phyloP scores from a whole-genome alignment of 2,113 vertebrate genomes.

The Planiliza haematocheilus region DNA sequence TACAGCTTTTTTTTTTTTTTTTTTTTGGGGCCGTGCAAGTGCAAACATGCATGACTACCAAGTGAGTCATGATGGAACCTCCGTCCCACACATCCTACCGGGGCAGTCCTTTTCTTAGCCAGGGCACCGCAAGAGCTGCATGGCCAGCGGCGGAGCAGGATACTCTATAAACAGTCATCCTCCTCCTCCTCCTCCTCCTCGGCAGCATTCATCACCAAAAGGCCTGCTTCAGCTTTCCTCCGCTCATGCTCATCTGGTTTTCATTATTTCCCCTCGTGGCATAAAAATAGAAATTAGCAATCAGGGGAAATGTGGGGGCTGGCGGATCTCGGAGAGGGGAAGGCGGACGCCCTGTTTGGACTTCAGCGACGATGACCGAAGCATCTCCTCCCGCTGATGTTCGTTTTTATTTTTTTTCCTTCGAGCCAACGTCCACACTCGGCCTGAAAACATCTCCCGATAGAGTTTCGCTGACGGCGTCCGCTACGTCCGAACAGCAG shows the following conservation, averaged over 20 bases:
- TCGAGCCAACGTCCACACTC: slow-evolving; percentile 54
- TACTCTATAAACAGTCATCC: slow-evolving; percentile 71
- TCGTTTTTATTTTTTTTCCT: too few species aligned
- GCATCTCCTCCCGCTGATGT: too few species aligned
- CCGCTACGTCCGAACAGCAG: background rate
- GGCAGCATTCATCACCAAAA: slow-evolving; percentile 62
- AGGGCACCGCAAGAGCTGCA: slow-evolving; percentile 52
- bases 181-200: slow-evolving; percentile 67
- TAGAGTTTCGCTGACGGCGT: too few species aligned
- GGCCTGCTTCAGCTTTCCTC: slow-evolving; percentile 62
- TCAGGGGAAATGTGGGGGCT: slow-evolving; percentile 66
- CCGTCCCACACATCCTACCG: slow-evolving; percentile 71
- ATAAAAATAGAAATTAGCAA: slow-evolving; percentile 81
- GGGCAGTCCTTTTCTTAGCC: slow-evolving; percentile 72
- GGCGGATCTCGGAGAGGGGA: slow-evolving; percentile 59
- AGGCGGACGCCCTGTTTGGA: slow-evolving; percentile 45
- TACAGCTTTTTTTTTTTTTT: slow-evolving; percentile 50
- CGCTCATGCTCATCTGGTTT: slow-evolving; percentile 74
- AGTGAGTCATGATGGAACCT: slow-evolving; percentile 81
- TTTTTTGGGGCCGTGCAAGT: slow-evolving; percentile 57
- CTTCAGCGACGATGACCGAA: too few species aligned
- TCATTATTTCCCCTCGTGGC: slow-evolving; percentile 74
- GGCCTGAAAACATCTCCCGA: slow-evolving; percentile 1
- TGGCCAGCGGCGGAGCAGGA: slow-evolving; percentile 51
- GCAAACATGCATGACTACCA: slow-evolving; percentile 73